Evolutionary conservation across 2,113 vertebrate genomes (phyloP), one percentile per base, ranked within the genome.

Genomic region (Proteles cristata): DNA sequence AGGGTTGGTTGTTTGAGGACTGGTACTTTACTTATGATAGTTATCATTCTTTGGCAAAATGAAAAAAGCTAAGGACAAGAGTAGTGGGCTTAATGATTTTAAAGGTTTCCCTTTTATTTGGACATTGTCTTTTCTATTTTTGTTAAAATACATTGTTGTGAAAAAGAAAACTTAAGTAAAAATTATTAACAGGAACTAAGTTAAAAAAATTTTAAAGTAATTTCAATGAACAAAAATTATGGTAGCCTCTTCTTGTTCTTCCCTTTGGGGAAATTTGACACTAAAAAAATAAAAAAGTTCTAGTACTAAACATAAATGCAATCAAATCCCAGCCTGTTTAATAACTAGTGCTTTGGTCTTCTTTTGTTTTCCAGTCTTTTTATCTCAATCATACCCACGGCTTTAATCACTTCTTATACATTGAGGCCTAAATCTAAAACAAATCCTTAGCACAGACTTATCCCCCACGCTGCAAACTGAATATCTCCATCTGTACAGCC

Each of bases 291-390:
- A 68, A 69, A 43, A n/a, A 71, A 23, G 19, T 80, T 79, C 93
- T 93, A 69, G 28, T 71, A 85, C 50, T 80, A 93, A 58, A 81
- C 9, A 96, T n/a, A 93, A 81, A 80, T 68, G 31, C 48, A 92
- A 71, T 91, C 25, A 96, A 92, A 66, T 43, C 77, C 90, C 16
- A 96, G 15, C 31, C 74, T 48, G 39, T 65, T 90, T 76, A 89
- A 94, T 14, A 87, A 88, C 39, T 88, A 79, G 19, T 8, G 23
- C 39, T 84, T 71, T 61, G 69, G 12, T 89, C 4, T 39, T 53
- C 43, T 69, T 85, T 31, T 45, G 69, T 55, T 16, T 77, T 90
- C 80, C 4, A 26, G 23, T 71, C 55, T 79, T 76, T 93, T 71
- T 55, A 69, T 35, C 53, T 80, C 53, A 90, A 28, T 7, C 65